Evolutionary conservation across 2,113 vertebrate species (phyloP).

Genomic region (Thamnophis sirtalis): DNA sequence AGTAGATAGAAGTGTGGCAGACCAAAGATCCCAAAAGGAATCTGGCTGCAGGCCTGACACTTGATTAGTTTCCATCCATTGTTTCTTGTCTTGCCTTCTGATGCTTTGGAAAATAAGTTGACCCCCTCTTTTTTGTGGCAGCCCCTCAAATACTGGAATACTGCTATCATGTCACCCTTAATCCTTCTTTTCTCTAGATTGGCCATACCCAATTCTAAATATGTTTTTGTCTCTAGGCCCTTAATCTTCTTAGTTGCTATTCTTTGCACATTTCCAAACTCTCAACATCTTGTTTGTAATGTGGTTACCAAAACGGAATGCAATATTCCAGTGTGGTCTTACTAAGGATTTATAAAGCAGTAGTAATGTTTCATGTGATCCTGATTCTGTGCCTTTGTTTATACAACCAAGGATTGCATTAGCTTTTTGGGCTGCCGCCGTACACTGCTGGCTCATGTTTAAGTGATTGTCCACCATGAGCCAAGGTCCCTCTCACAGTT

Average conservation of each 20-base stretch:
- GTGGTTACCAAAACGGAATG: neutral
- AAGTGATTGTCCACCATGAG: neutral
- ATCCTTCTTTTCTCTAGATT: neutral
- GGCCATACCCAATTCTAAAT: neutral
- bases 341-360: neutral
- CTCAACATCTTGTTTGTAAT: neutral
- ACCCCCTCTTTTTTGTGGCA: neutral
- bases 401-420: neutral
- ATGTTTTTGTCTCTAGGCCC: neutral
- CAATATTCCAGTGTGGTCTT: neutral
- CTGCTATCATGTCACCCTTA: neutral
- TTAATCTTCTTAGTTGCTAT: neutral
- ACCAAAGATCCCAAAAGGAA: no score
- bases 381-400: neutral
- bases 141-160: neutral
- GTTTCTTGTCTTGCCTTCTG: neutral
- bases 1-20: no score
- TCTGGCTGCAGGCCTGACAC: no score
- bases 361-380: neutral
- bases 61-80: neutral
- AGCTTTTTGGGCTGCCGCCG: neutral
- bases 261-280: neutral
- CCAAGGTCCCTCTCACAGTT: neutral
- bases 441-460: neutral
- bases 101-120: neutral